Evolutionary conservation across 2,113 vertebrate genomes (phyloP).

Genomic region (Ptilonorhynchus violaceus): DNA sequence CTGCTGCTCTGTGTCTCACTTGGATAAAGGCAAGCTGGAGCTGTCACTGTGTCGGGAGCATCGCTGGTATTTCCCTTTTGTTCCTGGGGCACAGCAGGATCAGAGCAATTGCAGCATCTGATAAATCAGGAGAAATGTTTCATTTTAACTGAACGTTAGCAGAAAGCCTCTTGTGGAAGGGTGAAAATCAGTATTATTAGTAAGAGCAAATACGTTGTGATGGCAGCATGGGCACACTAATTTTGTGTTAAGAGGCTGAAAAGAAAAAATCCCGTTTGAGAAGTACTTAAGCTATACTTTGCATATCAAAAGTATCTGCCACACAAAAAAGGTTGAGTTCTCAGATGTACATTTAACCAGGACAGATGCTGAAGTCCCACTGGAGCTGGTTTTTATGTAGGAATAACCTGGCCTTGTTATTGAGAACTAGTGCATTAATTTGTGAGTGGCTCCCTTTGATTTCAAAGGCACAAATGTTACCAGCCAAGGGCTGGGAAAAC

Average conservation of each 20-base stretch:
- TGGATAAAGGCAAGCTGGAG: not conserved
- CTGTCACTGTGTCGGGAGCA: not conserved
- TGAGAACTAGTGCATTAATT: not conserved
- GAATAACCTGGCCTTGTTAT: not conserved
- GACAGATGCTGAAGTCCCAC: not conserved
- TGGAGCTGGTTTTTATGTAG: not conserved
- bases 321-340: not conserved
- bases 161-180: not conserved
- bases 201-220: not conserved
- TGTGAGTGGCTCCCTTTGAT: not conserved
- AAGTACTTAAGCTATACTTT: not conserved
- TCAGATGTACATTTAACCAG: not conserved
- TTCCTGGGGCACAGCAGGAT: not conserved
- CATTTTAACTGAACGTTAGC: not conserved
- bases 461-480: not conserved
- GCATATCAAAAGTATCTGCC: not conserved
- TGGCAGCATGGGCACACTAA: not conserved
- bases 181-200: not conserved
- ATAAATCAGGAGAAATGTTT: not conserved
- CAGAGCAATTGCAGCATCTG: not conserved
- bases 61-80: not conserved
- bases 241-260: not conserved
- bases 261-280: not conserved
- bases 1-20: not conserved
- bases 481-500: not conserved